Conservation (phyloP, 2,888 invertebrate species). For the Antitype chi region DNA sequence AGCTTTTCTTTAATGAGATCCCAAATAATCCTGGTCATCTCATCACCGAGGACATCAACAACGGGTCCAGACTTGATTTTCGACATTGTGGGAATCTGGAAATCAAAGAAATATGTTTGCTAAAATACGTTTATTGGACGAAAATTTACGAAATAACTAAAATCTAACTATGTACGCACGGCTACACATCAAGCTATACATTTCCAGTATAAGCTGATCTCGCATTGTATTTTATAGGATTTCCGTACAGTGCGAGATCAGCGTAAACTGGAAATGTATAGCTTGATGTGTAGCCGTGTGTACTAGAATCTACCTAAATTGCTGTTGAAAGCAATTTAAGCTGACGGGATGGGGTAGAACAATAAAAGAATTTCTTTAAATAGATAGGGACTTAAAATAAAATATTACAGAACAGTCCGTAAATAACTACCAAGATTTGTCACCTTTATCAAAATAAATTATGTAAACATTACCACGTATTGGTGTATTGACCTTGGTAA, state of each 20-base stretch:
- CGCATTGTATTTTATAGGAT: too few relatives aligned
- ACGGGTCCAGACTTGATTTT: constrained; percentile 95
- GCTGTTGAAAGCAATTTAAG: constrained; percentile 5
- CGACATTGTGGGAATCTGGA: constrained; percentile 82
- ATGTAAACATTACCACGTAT: constrained; percentile 37
- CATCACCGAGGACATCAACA: constrained; percentile 98
- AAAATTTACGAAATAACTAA: background rate
- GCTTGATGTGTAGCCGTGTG: too few relatives aligned
- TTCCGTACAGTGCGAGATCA: too few relatives aligned
- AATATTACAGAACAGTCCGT: constrained; percentile 7
- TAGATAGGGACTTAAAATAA: background rate
- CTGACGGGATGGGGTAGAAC: background rate
- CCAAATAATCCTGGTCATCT: constrained; percentile 99
- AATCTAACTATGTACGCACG: background rate
- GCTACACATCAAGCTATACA: too few relatives aligned
- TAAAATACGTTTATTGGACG: background rate
- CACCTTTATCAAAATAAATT: constrained; percentile 20
- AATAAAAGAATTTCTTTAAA: background rate
- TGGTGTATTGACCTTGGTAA: constrained; percentile 47
- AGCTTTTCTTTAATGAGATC: constrained; percentile 99
- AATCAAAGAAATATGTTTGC: constrained; percentile 39
- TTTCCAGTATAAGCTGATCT: too few relatives aligned
- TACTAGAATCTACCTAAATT: constrained; percentile 2
- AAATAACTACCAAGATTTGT: constrained; percentile 15
- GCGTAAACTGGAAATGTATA: too few relatives aligned